A percentile compares a stretch with the other conserved stretches of the same genome.
Evolutionary conservation across 2,797 vertebrate species (phyloP).

Genomic region (Danio aesculapii): DNA sequence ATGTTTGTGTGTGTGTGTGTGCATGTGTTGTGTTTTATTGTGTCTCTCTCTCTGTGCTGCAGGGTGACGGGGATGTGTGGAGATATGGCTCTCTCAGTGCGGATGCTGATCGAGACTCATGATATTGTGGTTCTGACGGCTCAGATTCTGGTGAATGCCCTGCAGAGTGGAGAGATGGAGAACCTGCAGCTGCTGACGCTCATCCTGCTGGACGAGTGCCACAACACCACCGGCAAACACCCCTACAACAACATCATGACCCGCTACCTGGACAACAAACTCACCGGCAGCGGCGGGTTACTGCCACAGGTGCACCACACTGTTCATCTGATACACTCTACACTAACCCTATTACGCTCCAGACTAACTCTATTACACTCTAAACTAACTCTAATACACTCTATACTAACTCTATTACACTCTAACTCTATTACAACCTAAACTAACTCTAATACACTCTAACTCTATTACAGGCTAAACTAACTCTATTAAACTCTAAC

Average conservation of each 20-base stretch:
- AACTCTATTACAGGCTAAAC: too few species aligned
- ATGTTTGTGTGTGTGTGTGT: too few species aligned
- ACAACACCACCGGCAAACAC: constrained; percentile 81
- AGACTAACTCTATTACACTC: too few species aligned
- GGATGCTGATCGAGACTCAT: constrained; percentile 65
- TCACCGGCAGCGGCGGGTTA: constrained; percentile 29
- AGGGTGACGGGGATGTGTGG: constrained; percentile 78
- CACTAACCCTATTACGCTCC: too few species aligned
- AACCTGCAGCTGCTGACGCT: constrained; percentile 79
- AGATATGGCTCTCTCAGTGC: constrained; percentile 67
- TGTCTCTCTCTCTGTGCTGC: constrained; percentile 52
- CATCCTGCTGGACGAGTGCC: constrained; percentile 85
- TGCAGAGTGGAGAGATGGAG: constrained; percentile 62
- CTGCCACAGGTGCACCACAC: constrained; percentile 76
- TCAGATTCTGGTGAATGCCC: constrained; percentile 82
- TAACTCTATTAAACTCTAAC: too few species aligned
- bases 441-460: too few species aligned
- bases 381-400: too few species aligned
- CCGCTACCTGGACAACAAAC: constrained; percentile 77
- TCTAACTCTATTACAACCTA: too few species aligned
- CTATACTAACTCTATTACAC: too few species aligned
- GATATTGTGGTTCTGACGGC: constrained; percentile 82
- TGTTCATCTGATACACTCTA: too few species aligned
- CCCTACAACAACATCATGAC: constrained; percentile 82
- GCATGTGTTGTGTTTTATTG: neutral